Evolutionary conservation across 2,888 invertebrate species (phyloP).

Genomic region (Monochamus alternatus): DNA sequence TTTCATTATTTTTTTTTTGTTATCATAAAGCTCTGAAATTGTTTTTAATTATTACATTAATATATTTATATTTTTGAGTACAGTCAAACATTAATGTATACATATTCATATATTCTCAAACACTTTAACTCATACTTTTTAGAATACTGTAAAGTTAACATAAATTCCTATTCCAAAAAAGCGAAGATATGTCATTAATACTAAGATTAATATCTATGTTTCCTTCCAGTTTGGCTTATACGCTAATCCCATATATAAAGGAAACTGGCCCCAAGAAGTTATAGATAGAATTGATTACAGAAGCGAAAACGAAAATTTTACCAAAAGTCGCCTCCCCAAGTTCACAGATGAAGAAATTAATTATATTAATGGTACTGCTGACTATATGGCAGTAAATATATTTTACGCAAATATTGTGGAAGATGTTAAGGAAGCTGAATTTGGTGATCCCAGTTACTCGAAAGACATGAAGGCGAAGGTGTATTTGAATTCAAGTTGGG

Average conservation of each 20-base stretch:
- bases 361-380: conserved; percentile 44
- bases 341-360: conserved; percentile 77
- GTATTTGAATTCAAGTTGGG: conserved; percentile 18
- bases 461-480: neutral
- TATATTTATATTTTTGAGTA: no score
- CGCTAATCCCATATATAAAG: conserved; percentile 75
- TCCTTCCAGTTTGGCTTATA: conserved; percentile 55
- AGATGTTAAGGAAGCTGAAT: conserved; percentile 20
- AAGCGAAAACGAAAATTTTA: conserved; percentile 70
- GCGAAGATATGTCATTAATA: no score
- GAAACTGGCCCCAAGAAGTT: conserved; percentile 81
- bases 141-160: no score
- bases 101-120: no score
- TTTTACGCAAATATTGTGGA: conserved; percentile 1
- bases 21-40: no score
- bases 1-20: no score
- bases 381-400: conserved; percentile 32
- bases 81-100: no score
- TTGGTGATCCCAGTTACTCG: conserved; percentile 2
- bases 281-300: conserved; percentile 74
- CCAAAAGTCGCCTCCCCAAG: conserved; percentile 76
- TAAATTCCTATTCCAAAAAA: no score
- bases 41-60: no score
- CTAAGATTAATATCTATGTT: neutral
- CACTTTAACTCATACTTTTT: no score